Percentiles rank a stretch among this genome's conserved stretches.
These are phyloP conservation scores for Apocheima hispidaria DNA, from an alignment of 2,888 invertebrate genomes.

Conservation along the genomic window DNA sequence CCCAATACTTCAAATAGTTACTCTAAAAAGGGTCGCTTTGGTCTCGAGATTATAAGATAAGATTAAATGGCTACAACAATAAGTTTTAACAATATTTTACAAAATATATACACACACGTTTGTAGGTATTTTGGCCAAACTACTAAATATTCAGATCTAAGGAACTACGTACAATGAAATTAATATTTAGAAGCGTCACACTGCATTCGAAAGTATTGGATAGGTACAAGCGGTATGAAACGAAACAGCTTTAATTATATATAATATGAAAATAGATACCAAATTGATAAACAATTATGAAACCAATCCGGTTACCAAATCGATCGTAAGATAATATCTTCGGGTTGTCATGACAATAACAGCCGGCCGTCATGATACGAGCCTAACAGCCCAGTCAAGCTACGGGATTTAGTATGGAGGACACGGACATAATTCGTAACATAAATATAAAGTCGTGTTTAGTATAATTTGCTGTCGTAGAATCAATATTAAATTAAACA, in stretches of 20 bases:
- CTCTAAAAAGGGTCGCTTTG: slow-evolving; percentile 80
- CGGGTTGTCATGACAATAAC: slow-evolving; percentile 14
- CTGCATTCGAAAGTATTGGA: slow-evolving; percentile 2
- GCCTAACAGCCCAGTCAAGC: no score
- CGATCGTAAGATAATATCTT: slow-evolving; percentile 7
- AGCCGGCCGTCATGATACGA: slow-evolving; percentile 34
- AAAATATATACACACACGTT: slow-evolving; percentile 74
- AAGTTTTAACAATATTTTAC: slow-evolving; percentile 77
- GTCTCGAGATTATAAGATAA: slow-evolving; percentile 82
- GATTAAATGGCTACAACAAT: slow-evolving; percentile 72
- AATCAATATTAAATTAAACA: no score
- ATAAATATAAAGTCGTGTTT: no score
- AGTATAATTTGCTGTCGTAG: no score
- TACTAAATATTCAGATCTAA: slow-evolving; percentile 34
- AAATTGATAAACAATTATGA: neutral
- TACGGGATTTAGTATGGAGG: no score
- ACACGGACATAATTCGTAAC: no score
- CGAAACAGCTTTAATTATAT: neutral
- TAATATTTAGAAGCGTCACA: slow-evolving; percentile 19
- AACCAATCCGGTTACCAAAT: slow-evolving; percentile 10
- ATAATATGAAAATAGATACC: neutral
- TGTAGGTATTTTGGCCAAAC: slow-evolving; percentile 39
- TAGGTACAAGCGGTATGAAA: neutral
- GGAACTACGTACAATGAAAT: slow-evolving; percentile 20
- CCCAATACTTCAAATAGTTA: slow-evolving; percentile 72